Base-by-base conservation (phyloP, 2,888 invertebrate species). In the Dryocosmus kuriphilus region DNA sequence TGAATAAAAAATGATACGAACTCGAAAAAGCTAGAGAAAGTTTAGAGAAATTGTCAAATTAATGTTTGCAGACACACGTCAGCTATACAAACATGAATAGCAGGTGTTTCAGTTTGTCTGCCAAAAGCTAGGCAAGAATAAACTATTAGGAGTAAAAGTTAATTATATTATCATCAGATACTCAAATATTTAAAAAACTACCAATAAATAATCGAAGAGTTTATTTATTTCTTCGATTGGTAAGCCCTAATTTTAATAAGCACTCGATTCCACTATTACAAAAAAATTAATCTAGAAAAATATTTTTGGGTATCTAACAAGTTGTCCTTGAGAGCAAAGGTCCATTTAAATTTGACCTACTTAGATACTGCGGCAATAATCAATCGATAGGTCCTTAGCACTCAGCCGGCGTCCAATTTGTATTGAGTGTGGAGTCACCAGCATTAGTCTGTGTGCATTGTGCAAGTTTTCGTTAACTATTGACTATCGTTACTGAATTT, bases 331-430 rank as follows among this genome's bases (percentile, higher is more conserved):
- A 38, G 14, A 30, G 35, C 9, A 61, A 75, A 57, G 16, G 77
- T 14, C 38, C 67, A 41, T 60, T 80, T 81, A 80, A 83, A 83
- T 84, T 79, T 85, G 85, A 86, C 86, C 85, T 82, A 86, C 82
- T 86, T 85, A 77, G 81, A 80, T 78, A 80, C 83, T 82, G 85
- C 83, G 84, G 82, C 82, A 83, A 82, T 85, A 81, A 85, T 85
- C 82, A 85, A 86, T 88, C 86, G 85, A 87, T 85, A 85, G 83
- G 82, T 85, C 79, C 80, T 84, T 84, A 85, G 77, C 81, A 85
- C 84, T 85, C 84, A 79, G 71, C 76, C 75, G 41, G 77, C 78
- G 63, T 83, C 55, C 75, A 46, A 77, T 73, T 76, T 77, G 75
- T 79, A 55, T 27, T 51, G 27, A 71, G 27, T 77, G 30, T 80